These are phyloP conservation scores for Ectobius pallidus DNA, from an alignment of 2,888 invertebrate genomes.

Conservation along the genomic window DNA sequence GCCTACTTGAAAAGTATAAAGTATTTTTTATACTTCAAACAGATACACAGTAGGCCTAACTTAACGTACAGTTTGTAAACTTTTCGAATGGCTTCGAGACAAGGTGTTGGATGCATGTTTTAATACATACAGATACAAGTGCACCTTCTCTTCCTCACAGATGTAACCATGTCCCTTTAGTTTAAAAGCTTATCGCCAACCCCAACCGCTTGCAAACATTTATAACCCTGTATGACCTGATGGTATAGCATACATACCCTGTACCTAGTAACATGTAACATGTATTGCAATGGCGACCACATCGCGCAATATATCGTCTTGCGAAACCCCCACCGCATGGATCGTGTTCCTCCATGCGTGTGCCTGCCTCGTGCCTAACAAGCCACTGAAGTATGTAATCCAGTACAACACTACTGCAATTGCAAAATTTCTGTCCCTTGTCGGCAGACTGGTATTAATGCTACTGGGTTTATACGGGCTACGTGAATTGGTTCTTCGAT, in stretches of 20 bases:
- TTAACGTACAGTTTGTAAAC: too few relatives aligned
- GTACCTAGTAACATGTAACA: constrained; percentile 12
- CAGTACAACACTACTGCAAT: not conserved
- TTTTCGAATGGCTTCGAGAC: too few relatives aligned
- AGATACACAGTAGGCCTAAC: too few relatives aligned
- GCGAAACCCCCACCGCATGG: not conserved
- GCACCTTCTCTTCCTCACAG: not conserved
- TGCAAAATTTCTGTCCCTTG: not conserved
- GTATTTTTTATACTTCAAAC: too few relatives aligned
- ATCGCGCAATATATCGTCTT: constrained; percentile 12
- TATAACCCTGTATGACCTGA: constrained; percentile 14
- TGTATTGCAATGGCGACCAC: not conserved
- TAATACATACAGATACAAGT: too few relatives aligned
- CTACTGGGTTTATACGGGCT: too few relatives aligned
- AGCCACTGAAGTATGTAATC: not conserved
- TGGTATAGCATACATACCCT: not conserved
- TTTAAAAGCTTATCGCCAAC: not conserved
- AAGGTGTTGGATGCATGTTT: too few relatives aligned
- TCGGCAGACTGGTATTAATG: too few relatives aligned
- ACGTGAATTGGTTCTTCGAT: too few relatives aligned
- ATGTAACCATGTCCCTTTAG: constrained; percentile 24
- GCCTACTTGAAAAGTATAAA: too few relatives aligned
- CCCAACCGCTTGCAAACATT: not conserved
- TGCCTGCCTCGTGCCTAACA: constrained; percentile 23
- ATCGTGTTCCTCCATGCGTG: constrained; percentile 29